phyloP scores from a whole-genome alignment of 2,888 invertebrate genomes.

The Netelia inedita region DNA sequence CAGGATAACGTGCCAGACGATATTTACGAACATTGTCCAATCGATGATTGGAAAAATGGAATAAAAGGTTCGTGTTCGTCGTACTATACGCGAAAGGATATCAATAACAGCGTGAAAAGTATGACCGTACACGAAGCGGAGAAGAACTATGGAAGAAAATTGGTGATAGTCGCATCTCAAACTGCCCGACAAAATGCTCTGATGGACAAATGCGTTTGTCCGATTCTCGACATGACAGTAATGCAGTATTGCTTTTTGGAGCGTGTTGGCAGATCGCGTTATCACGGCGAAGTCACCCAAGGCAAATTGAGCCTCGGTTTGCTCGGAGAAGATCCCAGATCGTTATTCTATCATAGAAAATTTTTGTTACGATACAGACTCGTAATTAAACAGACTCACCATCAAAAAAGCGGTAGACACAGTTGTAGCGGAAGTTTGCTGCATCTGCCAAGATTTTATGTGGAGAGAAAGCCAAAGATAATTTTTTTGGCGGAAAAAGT shows the following conservation, averaged over 20 bases:
- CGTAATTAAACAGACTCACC: constrained; percentile 88
- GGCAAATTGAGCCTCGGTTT: constrained; percentile 87
- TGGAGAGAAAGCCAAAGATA: constrained; percentile 86
- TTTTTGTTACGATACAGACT: constrained; percentile 87
- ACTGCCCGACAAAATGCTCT: constrained; percentile 87
- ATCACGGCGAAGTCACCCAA: constrained; percentile 90
- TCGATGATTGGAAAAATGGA: constrained; percentile 85
- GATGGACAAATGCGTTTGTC: constrained; percentile 86
- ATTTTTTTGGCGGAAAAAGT: constrained; percentile 86
- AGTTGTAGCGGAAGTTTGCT: constrained; percentile 86
- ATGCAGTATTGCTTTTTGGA: constrained; percentile 91
- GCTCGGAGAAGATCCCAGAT: constrained; percentile 87
- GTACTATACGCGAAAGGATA: constrained; percentile 87
- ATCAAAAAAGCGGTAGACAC: constrained; percentile 85
- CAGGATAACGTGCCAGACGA: constrained; percentile 86
- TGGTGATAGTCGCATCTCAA: constrained; percentile 91
- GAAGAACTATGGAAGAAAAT: constrained; percentile 86
- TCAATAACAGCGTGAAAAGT: constrained; percentile 85
- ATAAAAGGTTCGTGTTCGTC: constrained; percentile 90
- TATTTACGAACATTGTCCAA: constrained; percentile 88
- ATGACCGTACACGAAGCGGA: constrained; percentile 85
- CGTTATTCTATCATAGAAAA: constrained; percentile 89
- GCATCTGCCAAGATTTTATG: constrained; percentile 89
- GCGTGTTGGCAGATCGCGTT: constrained; percentile 90
- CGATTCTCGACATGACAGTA: constrained; percentile 85